phyloP scores from a whole-genome alignment of 2,113 vertebrate genomes.

The Cinclus mexicanus region DNA sequence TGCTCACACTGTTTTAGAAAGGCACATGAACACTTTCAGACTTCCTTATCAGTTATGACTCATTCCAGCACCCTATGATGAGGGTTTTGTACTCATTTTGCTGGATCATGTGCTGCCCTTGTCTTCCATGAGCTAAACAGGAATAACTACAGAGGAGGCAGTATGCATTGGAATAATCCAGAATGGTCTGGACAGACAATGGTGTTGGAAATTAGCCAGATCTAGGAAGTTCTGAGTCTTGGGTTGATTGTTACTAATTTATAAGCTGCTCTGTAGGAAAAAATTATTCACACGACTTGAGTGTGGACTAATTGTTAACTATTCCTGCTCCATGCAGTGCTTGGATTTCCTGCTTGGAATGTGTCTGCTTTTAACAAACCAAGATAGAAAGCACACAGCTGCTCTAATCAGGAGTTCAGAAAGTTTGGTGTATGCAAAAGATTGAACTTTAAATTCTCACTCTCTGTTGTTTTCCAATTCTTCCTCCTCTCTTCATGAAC shows the following conservation, averaged over 20 bases:
- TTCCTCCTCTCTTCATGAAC: background rate
- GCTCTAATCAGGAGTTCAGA: background rate
- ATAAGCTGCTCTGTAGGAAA: background rate
- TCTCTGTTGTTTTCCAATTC: background rate
- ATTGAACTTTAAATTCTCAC: background rate
- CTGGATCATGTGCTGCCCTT: background rate
- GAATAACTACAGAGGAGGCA: background rate
- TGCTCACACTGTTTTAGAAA: background rate
- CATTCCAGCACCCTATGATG: background rate
- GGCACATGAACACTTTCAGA: background rate
- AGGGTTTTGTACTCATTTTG: background rate
- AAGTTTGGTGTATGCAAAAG: background rate
- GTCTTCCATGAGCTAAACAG: background rate
- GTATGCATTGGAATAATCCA: background rate
- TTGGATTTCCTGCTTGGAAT: background rate
- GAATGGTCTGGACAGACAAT: background rate
- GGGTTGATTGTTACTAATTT: background rate
- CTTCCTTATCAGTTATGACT: background rate
- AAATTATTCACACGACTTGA: background rate
- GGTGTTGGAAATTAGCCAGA: background rate
- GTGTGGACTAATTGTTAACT: background rate
- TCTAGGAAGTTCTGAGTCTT: background rate
- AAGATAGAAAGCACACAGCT: background rate
- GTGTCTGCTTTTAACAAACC: background rate
- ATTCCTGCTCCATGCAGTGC: accelerated